Base-by-base conservation (phyloP, 2,113 vertebrate species). In the Melanerpes formicivorus region DNA sequence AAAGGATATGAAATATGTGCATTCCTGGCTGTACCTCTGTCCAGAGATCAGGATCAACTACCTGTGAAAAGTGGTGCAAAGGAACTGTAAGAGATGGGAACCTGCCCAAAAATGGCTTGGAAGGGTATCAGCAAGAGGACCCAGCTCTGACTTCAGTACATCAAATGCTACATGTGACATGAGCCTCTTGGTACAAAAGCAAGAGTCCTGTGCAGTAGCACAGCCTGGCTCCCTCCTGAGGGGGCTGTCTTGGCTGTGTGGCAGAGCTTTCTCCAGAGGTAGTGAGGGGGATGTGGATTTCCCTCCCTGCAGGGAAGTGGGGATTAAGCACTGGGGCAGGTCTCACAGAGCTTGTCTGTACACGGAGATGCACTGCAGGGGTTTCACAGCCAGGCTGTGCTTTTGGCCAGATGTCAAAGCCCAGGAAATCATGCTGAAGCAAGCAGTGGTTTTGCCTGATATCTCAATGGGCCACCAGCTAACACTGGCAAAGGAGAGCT, bases 361-460 rank as follows among this genome's bases (percentile, higher is more conserved):
- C 76, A 13, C 0, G 2, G 37, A 74, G 70, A 44, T 74, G 48
- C 0, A 1, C 79, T 80, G 65, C 73, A 75, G 69, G 65, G 32
- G 22, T 75, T 87, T 84, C 34, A 30, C 65, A 78, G 87, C 72
- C 78, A 60, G 84, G 27, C 67, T 79, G 72, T 73, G 82, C 80
- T 64, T 87, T 65, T 91, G 78, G 80, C 65, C 72, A 65, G 52
- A 46, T 2, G 62, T 87, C 85, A 93, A 90, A 79, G 72, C 19
- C 29, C 77, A 65, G 46, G 55, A 86, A 93, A 73, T 82, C 58
- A 30, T 65, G 85, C 90, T 90, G 91, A 80, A 92, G 60, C 66
- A 76, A 85, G 86, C 3, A 3, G 62, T 83, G 46, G 44, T 74
- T 95, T 95, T 77, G 44, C 88, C 72, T 90, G 55, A 52, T 90